phyloP scores from a whole-genome alignment of 92 coral and sea anemone genomes.

The Pocillopora meandrina region DNA sequence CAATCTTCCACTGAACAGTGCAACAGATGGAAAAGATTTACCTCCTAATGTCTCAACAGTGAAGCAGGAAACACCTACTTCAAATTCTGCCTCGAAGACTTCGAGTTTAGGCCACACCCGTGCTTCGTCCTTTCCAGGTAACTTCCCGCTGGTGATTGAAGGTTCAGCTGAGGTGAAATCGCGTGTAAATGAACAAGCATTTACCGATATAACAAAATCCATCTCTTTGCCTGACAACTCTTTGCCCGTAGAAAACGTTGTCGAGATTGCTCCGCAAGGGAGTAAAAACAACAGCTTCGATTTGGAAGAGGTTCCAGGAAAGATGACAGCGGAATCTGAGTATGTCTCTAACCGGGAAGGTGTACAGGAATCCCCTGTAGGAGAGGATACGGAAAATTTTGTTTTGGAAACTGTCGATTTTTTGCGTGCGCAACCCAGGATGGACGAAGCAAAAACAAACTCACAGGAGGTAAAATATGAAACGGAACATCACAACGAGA shows the following conservation, averaged over 20 bases:
- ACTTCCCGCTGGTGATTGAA: constrained; percentile 17
- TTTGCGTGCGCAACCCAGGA: not conserved
- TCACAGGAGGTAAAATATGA: not conserved
- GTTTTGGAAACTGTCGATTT: constrained; percentile 16
- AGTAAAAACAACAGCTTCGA: constrained; percentile 10
- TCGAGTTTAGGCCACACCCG: constrained; percentile 48
- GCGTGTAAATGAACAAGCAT: constrained; percentile 28
- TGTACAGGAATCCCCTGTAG: not conserved
- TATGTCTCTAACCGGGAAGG: constrained; percentile 2
- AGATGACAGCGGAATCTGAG: not conserved
- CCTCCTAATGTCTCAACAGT: constrained; percentile 52
- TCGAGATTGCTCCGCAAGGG: not conserved
- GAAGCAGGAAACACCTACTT: not conserved
- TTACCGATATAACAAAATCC: constrained; percentile 44
- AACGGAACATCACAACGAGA: not conserved
- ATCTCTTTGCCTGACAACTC: constrained; percentile 54
- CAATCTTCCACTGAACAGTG: not conserved
- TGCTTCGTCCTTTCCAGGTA: constrained; percentile 75
- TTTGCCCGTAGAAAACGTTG: constrained; percentile 1
- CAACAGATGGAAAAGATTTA: constrained; percentile 22
- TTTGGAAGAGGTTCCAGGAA: constrained; percentile 24
- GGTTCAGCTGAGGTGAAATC: constrained; percentile 15
- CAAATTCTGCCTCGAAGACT: constrained; percentile 21
- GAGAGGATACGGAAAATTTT: constrained; percentile 15
- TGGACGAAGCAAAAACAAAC: not conserved